phyloP scores from a whole-genome alignment of 1,140 invertebrate genomes.

The Pissodes strobi region DNA sequence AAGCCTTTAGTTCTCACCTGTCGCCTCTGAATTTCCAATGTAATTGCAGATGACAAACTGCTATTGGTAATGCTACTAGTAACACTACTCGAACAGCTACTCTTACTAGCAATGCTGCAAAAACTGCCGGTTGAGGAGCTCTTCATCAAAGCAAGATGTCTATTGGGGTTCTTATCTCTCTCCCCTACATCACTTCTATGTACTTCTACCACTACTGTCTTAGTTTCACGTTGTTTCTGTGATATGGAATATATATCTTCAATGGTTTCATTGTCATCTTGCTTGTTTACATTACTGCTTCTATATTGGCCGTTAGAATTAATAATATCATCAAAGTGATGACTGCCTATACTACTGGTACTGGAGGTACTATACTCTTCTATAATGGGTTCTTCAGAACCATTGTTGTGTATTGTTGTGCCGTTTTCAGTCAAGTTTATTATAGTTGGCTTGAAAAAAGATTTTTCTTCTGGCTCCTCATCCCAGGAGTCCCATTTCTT shows the following conservation, averaged over 20 bases:
- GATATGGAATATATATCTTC: constrained; percentile 40
- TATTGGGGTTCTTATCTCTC: constrained; percentile 33
- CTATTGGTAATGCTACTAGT: constrained; percentile 44
- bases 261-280: constrained; percentile 36
- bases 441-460: constrained; percentile 62
- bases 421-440: constrained; percentile 70
- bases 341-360: not conserved
- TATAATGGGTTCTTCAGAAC: constrained; percentile 21
- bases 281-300: not conserved
- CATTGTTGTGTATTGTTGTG: constrained; percentile 67
- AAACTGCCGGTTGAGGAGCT: constrained; percentile 49
- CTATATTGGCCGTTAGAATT: not conserved
- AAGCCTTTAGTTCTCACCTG: constrained; percentile 57
- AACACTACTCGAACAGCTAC: constrained; percentile 41
- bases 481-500: constrained; percentile 53
- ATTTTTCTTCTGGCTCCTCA: constrained; percentile 59
- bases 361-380: constrained; percentile 39
- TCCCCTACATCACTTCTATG: constrained; percentile 57
- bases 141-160: constrained; percentile 38
- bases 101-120: constrained; percentile 45
- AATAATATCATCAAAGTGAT: not conserved
- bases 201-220: constrained; percentile 67
- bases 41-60: constrained; percentile 63
- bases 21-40: constrained; percentile 67
- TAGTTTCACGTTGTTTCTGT: constrained; percentile 57